Evolutionary conservation across 2,113 vertebrate genomes (phyloP).

Genomic region (Sciurus niger): DNA sequence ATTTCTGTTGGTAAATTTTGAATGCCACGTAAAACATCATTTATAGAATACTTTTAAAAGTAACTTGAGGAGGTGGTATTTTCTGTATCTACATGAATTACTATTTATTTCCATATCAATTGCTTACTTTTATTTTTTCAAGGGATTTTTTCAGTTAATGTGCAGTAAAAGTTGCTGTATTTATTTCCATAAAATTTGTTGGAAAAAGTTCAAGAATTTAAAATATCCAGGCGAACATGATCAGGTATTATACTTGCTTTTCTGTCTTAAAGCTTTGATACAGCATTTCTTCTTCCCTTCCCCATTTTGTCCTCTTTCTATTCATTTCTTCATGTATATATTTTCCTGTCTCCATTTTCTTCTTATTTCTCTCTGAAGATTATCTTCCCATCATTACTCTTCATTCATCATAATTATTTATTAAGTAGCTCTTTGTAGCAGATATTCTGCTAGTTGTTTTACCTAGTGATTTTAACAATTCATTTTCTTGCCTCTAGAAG

Average conservation of each 20-base stretch:
- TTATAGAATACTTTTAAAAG: conserved; percentile 40
- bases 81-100: background rate
- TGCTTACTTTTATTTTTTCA: conserved; percentile 56
- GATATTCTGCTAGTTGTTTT: background rate
- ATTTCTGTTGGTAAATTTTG: conserved; percentile 43
- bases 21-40: background rate
- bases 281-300: background rate
- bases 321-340: background rate
- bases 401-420: conserved; percentile 44
- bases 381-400: background rate
- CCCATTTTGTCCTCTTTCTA: background rate
- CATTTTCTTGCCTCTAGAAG: background rate
- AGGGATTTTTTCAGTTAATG: conserved; percentile 85
- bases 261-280: conserved; percentile 33
- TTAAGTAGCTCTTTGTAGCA: background rate
- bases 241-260: conserved; percentile 77
- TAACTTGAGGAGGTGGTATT: background rate
- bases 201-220: conserved; percentile 84
- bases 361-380: background rate
- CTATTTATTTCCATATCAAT: conserved; percentile 61
- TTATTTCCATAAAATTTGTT: conserved; percentile 85
- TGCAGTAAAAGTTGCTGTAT: conserved; percentile 83
- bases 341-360: background rate
- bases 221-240: conserved; percentile 83
- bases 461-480: conserved; percentile 14